phyloP scores from a whole-genome alignment of 2,113 vertebrate genomes.

The Mobula birostris region DNA sequence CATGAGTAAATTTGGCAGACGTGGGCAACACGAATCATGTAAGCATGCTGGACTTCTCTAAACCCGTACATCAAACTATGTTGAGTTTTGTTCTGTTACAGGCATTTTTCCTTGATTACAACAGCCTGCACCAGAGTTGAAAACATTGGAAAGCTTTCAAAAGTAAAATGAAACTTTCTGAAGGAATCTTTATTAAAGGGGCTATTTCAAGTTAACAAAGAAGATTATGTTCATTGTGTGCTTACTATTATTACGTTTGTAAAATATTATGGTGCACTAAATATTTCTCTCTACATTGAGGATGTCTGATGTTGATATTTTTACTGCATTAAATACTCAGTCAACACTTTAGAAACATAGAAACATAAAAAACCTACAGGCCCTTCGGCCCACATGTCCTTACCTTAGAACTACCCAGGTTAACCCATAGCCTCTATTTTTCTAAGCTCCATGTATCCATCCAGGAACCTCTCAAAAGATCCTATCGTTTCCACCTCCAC shows the following conservation, averaged over 20 bases:
- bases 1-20: slow-evolving; percentile 22
- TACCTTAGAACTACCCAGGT: too few relatives aligned
- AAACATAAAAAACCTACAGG: too few relatives aligned
- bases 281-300: neutral
- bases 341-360: neutral
- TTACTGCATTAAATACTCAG: neutral
- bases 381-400: too few relatives aligned
- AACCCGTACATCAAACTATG: neutral
- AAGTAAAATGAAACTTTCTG: neutral
- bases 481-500: too few relatives aligned
- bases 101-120: neutral
- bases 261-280: neutral
- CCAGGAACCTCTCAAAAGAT: too few relatives aligned
- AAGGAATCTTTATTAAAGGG: neutral
- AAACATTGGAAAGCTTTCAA: neutral
- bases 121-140: neutral
- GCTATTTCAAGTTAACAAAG: neutral
- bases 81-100: neutral
- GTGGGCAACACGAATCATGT: neutral
- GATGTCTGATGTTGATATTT: neutral
- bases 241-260: neutral
- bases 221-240: neutral
- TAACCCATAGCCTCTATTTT: too few relatives aligned
- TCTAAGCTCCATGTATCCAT: too few relatives aligned
- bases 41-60: neutral